Conservation (phyloP, 2,888 invertebrate genomes). For the Sabatieria punctata region DNA sequence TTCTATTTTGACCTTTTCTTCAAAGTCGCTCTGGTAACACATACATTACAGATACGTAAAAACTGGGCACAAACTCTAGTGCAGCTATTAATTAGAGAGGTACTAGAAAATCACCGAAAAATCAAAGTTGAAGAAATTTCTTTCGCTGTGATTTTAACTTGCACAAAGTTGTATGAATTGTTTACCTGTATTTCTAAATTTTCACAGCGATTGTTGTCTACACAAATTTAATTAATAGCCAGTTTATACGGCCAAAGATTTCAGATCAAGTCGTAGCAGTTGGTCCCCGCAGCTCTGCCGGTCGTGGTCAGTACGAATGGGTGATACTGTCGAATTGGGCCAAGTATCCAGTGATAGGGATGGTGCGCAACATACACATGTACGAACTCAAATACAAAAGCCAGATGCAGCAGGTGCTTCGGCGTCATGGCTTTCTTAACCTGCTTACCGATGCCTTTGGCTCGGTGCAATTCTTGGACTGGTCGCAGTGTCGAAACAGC, state of each 20-base stretch:
- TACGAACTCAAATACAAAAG: constrained; percentile 16
- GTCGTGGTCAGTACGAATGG: constrained; percentile 20
- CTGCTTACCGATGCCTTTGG: constrained; percentile 7
- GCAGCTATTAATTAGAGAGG: too few relatives aligned
- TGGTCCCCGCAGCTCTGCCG: constrained; percentile 5
- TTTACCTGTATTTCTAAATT: too few relatives aligned
- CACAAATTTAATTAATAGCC: too few relatives aligned
- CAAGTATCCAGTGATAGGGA: constrained; percentile 17
- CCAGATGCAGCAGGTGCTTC: constrained; percentile 13
- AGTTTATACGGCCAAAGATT: background rate
- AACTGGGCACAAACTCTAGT: too few relatives aligned
- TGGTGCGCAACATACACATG: constrained; percentile 15
- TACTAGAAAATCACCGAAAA: too few relatives aligned
- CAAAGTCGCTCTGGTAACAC: too few relatives aligned
- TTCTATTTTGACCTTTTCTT: too few relatives aligned
- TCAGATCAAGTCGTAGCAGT: constrained; percentile 6
- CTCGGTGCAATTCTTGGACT: constrained; percentile 2
- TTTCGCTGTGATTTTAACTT: too few relatives aligned
- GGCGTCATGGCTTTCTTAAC: constrained; percentile 5
- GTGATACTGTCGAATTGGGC: constrained; percentile 21
- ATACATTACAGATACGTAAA: too few relatives aligned
- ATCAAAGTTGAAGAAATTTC: too few relatives aligned
- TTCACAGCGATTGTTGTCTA: too few relatives aligned
- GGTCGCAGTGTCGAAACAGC: constrained; percentile 3
- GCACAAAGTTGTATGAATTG: too few relatives aligned